Evolutionary conservation across 1,140 invertebrate genomes (phyloP).

Genomic region (Penaeus chinensis): DNA sequence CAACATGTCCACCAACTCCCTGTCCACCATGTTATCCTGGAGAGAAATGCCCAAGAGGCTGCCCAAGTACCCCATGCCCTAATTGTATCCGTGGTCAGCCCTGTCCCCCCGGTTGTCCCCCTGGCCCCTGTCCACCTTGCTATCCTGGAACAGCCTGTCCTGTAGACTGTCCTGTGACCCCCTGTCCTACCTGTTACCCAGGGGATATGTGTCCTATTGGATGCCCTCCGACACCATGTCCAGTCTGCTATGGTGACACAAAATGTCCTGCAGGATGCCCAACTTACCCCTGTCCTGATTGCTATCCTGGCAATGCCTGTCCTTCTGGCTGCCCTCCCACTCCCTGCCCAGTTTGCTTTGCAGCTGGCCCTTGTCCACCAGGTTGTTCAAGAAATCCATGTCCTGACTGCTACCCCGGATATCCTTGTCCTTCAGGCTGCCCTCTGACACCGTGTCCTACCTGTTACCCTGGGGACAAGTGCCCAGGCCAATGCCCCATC

Average conservation of each 20-base stretch:
- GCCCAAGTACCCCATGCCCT: conserved; percentile 6
- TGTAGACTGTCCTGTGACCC: conserved; percentile 10
- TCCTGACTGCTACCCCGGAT: conserved; percentile 9
- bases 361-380: not conserved
- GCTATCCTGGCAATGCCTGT: conserved; percentile 26
- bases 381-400: conserved; percentile 7
- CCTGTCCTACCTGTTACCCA: conserved; percentile 30
- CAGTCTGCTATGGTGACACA: conserved; percentile 12
- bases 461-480: conserved; percentile 30
- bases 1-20: not conserved
- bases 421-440: conserved; percentile 14
- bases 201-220: conserved; percentile 12
- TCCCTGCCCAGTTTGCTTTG: conserved; percentile 25
- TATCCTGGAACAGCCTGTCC: not conserved
- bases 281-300: conserved; percentile 11
- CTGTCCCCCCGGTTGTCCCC: conserved; percentile 11
- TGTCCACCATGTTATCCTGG: not conserved
- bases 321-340: conserved; percentile 8
- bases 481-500: not conserved
- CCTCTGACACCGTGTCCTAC: conserved; percentile 29
- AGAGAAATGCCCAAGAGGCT: not conserved
- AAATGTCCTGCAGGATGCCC: conserved; percentile 23
- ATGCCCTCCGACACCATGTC: conserved; percentile 14
- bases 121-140: not conserved
- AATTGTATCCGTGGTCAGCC: not conserved